Base-by-base conservation (phyloP, 2,797 vertebrate genomes). In the Acanthornis magna region DNA sequence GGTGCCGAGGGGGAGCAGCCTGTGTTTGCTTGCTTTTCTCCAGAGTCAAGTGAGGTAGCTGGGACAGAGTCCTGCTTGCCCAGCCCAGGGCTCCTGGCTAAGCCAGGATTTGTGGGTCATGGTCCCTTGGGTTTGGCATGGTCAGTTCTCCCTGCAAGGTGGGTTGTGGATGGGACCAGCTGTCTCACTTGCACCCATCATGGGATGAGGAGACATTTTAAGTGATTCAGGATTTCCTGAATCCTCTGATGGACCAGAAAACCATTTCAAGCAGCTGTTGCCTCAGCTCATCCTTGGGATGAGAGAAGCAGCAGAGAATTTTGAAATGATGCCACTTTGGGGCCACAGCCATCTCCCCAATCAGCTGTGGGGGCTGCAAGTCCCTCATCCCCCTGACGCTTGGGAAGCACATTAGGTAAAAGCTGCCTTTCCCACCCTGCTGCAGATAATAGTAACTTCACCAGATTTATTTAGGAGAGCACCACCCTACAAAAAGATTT, bases 1-100 rank as follows among this genome's bases (percentile, higher is more conserved):
- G 50, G 53, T 27, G 13, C 30, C 0, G 1, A 7, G 4, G 36
- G 12, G 11, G 5, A 87, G n/a, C 42, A 42, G 14, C 45, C 66
- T 38, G 36, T 3, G 2, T 68, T 61, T 1, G 0, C 8, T 38
- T 20, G 72, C 32, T 60, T 78, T 66, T 51, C 50, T 88, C 19
- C 5, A 4, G 18, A 48, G 58, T 5, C 23, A 23, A 25, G 8
- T n/a, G 60, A 65, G 17, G 25, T 40, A 43, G 18, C 27, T 65
- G 70, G 58, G 54, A 34, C 36, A 58, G 38, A 63, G 27, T 19
- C 47, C 25, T 76, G 26, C 40, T 68, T 76, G 55, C 43, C 62
- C 43, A 76, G 63, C 18, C 26, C 36, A n/a, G 32, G 13, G 61
- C 9, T 76, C 29, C 63, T 76, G 40, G 16, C n/a, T 53, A 29